phyloP scores from a whole-genome alignment of 1,140 invertebrate genomes.

The Euura lappo region DNA sequence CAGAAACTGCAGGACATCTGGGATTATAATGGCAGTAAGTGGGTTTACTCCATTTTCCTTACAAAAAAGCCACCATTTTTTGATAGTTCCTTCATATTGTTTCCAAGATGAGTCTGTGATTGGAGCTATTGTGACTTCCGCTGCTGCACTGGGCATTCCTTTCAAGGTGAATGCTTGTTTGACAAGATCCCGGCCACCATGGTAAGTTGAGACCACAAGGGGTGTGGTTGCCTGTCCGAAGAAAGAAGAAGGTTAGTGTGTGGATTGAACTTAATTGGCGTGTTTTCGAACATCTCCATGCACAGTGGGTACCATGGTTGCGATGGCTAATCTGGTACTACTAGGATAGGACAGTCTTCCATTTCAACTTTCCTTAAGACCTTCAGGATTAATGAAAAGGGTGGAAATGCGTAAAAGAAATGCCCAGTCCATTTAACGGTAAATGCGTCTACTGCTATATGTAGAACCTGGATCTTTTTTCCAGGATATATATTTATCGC shows the following conservation, averaged over 20 bases:
- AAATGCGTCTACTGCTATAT: conserved; percentile 26
- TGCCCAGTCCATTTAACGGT: conserved; percentile 23
- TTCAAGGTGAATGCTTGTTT: conserved; percentile 28
- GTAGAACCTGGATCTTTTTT: conserved; percentile 23
- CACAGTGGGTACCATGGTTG: conserved; percentile 21
- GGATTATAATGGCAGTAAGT: neutral
- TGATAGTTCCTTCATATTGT: conserved; percentile 17
- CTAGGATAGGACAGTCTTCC: conserved; percentile 13
- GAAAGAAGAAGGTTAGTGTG: conserved; percentile 18
- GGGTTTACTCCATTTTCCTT: conserved; percentile 13
- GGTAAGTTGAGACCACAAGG: conserved; percentile 28
- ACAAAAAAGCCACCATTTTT: conserved; percentile 22
- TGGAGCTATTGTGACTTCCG: conserved; percentile 22
- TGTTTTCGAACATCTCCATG: neutral
- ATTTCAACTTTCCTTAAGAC: conserved; percentile 25
- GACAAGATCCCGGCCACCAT: conserved; percentile 35
- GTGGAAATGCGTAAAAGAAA: conserved; percentile 22
- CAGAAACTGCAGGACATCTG: conserved; percentile 21
- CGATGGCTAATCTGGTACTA: conserved; percentile 18
- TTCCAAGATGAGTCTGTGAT: conserved; percentile 9
- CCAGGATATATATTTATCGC: conserved; percentile 26
- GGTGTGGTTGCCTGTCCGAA: conserved; percentile 28
- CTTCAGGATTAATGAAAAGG: conserved; percentile 19
- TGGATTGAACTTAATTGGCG: neutral
- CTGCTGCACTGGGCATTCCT: conserved; percentile 22